Evolutionary conservation across 2,888 invertebrate genomes (phyloP), one percentile per base, ranked within the genome.

Genomic region (Drosophila subsilvestris): DNA sequence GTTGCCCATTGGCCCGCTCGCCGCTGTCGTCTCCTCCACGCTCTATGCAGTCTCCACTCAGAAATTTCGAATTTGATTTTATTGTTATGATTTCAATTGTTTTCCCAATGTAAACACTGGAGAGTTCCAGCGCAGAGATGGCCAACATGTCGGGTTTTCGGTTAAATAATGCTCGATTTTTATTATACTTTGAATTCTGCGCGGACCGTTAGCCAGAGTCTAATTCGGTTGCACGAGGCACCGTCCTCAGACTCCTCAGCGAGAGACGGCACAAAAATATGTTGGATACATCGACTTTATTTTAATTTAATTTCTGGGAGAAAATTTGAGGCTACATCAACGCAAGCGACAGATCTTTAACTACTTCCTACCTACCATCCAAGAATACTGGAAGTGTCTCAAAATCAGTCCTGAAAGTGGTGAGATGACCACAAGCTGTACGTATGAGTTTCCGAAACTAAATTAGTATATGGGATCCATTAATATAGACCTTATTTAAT

Each of bases 41-140:
- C 45, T 17, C 7, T 20, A 7, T 6, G 43, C 17, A 20, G 12
- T 42, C 47, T 25, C 47, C 56, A 67, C 77, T 76, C 75, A 53
- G 70, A 88, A 86, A 78, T 83, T 84, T 87, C 76, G 60, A 77
- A 81, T 77, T 88, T 84, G 78, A 80, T 88, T 86, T 89, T 80
- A 80, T 81, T 81, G 75, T 78, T 80, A 80, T 80, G 84, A 82
- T 79, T 87, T 82, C 90, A 80, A 80, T 80, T 83, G 80, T 82
- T 81, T 73, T 80, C 73, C 67, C 79, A 63, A 69, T 84, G 80
- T 88, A 87, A 85, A 87, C 85, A 77, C 87, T 62, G 55, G 68
- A 78, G 81, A 79, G 75, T 81, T 79, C 55, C 62, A 72, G 54
- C 77, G 60, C 59, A 60, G 59, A 47, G 29, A 50, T 22, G 74